Evolutionary conservation across 2,888 invertebrate species (phyloP), one percentile per base, ranked within the genome.

Genomic region (Ptilodon capucinus): DNA sequence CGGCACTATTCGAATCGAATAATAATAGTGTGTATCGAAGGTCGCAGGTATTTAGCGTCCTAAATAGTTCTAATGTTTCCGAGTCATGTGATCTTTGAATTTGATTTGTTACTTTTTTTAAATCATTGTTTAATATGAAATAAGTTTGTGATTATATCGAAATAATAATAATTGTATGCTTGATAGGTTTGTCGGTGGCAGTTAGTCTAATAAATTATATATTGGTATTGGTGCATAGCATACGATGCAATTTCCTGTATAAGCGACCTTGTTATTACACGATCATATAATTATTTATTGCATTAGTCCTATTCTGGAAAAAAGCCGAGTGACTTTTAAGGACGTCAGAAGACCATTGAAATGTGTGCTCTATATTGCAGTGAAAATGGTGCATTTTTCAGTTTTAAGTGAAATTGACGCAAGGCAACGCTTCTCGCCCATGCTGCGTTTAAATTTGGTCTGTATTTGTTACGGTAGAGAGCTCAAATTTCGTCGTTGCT

Each of bases 11-110:
- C 38, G 11, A 8, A 32, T 60, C 17, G 45, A 50, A 51, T 47
- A 48, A 16, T 30, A 51, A 45, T 49, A 11, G 0, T 14, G 14
- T 44, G 9, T 11, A 4, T 25, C 14, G 39, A 42, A 54, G 60
- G 62, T 46, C 48, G 21, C 45, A 28, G 39, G 35, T 56, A 16
- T 44, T 46, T 43, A 46, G 40, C 38, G 42, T 23, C 36, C 34
- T 19, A 44, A 42, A 34, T 16, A 42, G 11, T 48, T 23, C 9
- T 36, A 46, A 42, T 39, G 40, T 44, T 45, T 57, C 54, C 51
- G 45, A 46, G 18, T 57, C 38, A 40, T 35, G 38, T 42, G 30
- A 42, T 36, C n/a, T 6, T 32, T 34, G 30, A 40, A 39, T 25
- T 23, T 28, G 30, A 16, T 23, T 32, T 38, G 13, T 23, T 28